A percentile compares a stretch with the other conserved stretches of the same genome.
Conservation (phyloP, 2,888 invertebrate genomes). For the Agriopis leucophaearia region DNA sequence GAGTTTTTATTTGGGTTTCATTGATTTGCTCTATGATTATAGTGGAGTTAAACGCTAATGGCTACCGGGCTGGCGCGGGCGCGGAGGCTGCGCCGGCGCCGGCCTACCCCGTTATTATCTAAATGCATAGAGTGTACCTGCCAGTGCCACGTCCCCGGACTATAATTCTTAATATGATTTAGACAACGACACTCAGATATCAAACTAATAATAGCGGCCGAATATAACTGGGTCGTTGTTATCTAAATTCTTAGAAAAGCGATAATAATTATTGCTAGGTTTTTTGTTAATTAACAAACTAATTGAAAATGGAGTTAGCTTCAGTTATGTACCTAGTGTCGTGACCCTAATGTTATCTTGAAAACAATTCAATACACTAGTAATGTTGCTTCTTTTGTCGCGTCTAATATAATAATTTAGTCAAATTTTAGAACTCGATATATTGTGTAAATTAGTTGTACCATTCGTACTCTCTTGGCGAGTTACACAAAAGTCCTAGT, state of each 20-base stretch:
- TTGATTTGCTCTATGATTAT: conserved; percentile 63
- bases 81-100: conserved; percentile 51
- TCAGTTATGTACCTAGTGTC: conserved; percentile 14
- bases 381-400: conserved; percentile 1
- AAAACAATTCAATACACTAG: conserved; percentile 13
- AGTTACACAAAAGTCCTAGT: not conserved
- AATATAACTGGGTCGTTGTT: conserved; percentile 31
- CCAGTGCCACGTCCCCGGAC: conserved; percentile 48
- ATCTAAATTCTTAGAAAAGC: conserved; percentile 39
- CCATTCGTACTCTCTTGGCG: not conserved
- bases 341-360: conserved; percentile 27
- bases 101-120: conserved; percentile 66
- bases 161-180: conserved; percentile 45
- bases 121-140: conserved; percentile 61
- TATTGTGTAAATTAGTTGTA: not conserved
- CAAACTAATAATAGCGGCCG: conserved; percentile 29
- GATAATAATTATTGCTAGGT: conserved; percentile 27
- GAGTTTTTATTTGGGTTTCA: conserved; percentile 39
- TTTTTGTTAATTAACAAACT: conserved; percentile 37
- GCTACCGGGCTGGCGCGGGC: conserved; percentile 68
- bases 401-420: not conserved
- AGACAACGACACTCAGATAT: conserved; percentile 39
- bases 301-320: conserved; percentile 41
- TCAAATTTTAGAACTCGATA: not conserved
- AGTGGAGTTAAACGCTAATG: conserved; percentile 69